These are phyloP conservation scores for Megatriorchis doriae DNA, from an alignment of 2,113 vertebrate species.

Conservation along the genomic window DNA sequence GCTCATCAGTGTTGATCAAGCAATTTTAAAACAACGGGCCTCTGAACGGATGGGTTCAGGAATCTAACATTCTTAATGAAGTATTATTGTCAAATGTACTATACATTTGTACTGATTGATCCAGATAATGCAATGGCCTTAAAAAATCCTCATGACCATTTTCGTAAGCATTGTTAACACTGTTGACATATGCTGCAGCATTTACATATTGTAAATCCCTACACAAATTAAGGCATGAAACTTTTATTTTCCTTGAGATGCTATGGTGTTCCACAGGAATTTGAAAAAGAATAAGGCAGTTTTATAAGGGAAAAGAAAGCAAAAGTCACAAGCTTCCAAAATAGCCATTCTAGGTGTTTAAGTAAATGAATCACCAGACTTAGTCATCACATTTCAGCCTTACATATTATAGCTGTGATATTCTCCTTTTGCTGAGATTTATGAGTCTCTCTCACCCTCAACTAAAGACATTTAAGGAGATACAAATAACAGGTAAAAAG, in stretches of 20 bases:
- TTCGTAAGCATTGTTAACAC: neutral
- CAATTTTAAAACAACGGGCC: neutral
- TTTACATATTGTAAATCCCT: neutral
- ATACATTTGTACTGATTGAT: neutral
- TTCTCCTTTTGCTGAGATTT: neutral
- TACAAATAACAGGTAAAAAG: neutral
- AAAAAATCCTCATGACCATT: neutral
- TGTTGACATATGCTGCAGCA: neutral
- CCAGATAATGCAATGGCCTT: neutral
- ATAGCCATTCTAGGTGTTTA: neutral
- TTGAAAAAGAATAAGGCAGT: neutral
- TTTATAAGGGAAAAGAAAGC: neutral
- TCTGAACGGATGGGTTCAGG: neutral
- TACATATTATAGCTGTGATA: neutral
- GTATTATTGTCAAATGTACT: neutral
- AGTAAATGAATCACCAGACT: neutral
- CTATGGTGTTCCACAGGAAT: neutral
- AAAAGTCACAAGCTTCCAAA: neutral
- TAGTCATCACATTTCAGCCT: neutral
- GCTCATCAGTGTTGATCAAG: neutral
- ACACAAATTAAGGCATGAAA: neutral
- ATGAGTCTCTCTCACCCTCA: neutral
- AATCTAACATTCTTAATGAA: neutral
- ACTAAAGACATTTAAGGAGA: neutral
- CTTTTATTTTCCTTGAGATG: neutral